These are phyloP conservation scores for Excalfactoria chinensis DNA, from an alignment of 2,113 vertebrate genomes.

Conservation along the genomic window DNA sequence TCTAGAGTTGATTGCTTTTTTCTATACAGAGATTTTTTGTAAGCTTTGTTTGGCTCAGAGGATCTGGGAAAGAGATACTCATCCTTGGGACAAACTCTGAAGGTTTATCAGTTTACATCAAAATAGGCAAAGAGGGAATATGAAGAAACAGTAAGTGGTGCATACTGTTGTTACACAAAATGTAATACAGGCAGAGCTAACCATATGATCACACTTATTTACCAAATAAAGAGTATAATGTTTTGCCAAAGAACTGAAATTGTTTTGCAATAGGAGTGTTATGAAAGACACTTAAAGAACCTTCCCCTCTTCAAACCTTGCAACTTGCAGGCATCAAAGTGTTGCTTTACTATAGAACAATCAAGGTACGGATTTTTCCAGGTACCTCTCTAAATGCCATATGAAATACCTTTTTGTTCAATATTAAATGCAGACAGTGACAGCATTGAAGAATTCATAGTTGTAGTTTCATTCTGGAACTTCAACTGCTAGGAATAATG, in stretches of 20 bases:
- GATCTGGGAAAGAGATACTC: neutral
- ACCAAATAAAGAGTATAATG: neutral
- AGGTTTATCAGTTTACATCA: neutral
- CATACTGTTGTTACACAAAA: neutral
- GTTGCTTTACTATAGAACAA: neutral
- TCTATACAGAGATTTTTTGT: neutral
- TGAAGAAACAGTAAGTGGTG: neutral
- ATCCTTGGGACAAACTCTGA: neutral
- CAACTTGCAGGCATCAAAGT: neutral
- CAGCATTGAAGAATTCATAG: neutral
- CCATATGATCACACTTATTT: neutral
- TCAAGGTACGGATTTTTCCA: neutral
- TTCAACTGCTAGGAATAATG: neutral
- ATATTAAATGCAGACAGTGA: neutral
- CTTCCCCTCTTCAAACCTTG: neutral
- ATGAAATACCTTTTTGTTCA: neutral
- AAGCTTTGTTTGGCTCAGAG: neutral
- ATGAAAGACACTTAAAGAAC: neutral
- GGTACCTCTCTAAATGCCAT: neutral
- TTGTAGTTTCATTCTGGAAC: neutral
- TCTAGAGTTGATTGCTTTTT: neutral
- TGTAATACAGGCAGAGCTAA: neutral
- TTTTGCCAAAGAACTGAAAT: neutral
- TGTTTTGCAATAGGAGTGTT: neutral
- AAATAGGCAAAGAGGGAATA: neutral